Conservation (phyloP, 1,140 invertebrate species). For the Bradysia coprophila region DNA sequence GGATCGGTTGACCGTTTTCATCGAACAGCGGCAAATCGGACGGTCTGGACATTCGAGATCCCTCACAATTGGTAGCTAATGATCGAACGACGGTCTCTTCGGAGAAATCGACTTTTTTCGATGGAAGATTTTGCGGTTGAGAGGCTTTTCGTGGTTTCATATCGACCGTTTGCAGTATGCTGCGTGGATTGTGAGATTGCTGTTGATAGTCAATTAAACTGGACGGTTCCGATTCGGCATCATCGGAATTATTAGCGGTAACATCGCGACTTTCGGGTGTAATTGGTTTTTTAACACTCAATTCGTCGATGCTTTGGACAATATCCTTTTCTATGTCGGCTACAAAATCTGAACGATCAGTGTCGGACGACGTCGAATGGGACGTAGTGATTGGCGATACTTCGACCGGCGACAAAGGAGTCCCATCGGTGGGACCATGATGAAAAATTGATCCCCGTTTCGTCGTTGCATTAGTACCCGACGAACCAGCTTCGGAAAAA, state of each 20-base stretch:
- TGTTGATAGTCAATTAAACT: neutral
- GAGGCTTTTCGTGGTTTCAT: conserved; percentile 10
- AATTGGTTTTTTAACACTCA: neutral
- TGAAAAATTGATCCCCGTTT: conserved; percentile 27
- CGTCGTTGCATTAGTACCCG: conserved; percentile 1
- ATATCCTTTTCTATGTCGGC: conserved; percentile 5
- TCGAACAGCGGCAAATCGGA: conserved; percentile 43
- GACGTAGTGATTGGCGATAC: conserved; percentile 8
- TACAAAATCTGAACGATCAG: neutral
- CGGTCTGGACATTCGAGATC: conserved; percentile 25
- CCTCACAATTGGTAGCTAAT: conserved; percentile 9
- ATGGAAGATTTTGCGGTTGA: conserved; percentile 7
- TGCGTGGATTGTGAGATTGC: neutral
- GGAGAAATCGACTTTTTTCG: conserved; percentile 17
- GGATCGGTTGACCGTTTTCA: conserved; percentile 32
- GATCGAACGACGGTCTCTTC: conserved; percentile 14
- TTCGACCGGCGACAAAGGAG: conserved; percentile 23
- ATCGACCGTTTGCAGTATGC: conserved; percentile 14
- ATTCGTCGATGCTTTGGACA: conserved; percentile 2
- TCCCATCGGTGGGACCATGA: conserved; percentile 20
- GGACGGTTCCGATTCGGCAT: conserved; percentile 1
- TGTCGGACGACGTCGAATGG: conserved; percentile 9
- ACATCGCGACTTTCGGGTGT: neutral
- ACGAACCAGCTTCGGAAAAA: conserved; percentile 16
- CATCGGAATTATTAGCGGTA: neutral